These are phyloP conservation scores for Rhaphigaster nebulosa DNA, from an alignment of 2,888 invertebrate genomes.

Conservation along the genomic window DNA sequence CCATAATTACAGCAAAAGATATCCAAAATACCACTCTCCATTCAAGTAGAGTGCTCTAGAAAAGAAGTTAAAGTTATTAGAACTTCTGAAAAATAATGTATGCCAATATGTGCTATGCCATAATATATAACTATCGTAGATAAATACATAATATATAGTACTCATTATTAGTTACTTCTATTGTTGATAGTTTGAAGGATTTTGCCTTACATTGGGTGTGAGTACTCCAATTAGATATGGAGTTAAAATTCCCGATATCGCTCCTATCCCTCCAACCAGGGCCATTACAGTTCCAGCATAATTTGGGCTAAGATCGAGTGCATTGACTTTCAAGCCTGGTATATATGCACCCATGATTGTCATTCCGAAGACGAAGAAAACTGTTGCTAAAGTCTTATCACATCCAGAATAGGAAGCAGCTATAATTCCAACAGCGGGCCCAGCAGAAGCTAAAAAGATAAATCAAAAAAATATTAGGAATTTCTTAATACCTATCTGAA, in stretches of 20 bases:
- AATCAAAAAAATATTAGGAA: conserved; percentile 73
- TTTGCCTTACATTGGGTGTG: conserved; percentile 71
- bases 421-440: conserved; percentile 66
- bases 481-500: conserved; percentile 68
- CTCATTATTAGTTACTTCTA: no score
- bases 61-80: neutral
- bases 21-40: conserved; percentile 88
- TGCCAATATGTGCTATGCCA: no score
- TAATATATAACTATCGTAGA: no score
- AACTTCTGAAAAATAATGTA: neutral
- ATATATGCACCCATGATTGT: conserved; percentile 74
- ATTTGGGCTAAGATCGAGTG: conserved; percentile 77
- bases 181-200: neutral
- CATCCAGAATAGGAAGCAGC: conserved; percentile 71
- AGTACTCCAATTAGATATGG: conserved; percentile 75
- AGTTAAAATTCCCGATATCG: conserved; percentile 75
- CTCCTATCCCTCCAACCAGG: conserved; percentile 76
- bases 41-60: conserved; percentile 70
- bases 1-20: conserved; percentile 76
- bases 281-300: conserved; percentile 78
- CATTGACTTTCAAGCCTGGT: conserved; percentile 79
- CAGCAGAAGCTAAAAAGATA: conserved; percentile 65
- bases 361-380: conserved; percentile 78
- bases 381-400: conserved; percentile 69
- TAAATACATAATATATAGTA: no score